A percentile compares a stretch with the other conserved stretches of the same genome.
These are phyloP conservation scores for Scolopax bukidnonensis DNA, from an alignment of 2,797 vertebrate genomes.

Conservation along the genomic window DNA sequence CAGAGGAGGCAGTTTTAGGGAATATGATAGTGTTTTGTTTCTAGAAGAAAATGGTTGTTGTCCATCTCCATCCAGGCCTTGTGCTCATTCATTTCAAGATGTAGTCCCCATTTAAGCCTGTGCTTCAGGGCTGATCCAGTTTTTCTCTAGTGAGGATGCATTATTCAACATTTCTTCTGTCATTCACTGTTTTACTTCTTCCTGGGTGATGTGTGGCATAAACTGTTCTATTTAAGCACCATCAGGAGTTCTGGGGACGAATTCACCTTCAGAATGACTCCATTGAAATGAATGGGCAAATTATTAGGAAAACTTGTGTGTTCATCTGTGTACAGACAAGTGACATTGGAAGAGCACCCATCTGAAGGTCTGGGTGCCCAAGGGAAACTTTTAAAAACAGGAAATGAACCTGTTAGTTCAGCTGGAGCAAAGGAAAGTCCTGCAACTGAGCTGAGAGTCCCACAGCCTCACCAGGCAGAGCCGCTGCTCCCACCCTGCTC, in stretches of 20 bases:
- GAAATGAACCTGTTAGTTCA: background rate
- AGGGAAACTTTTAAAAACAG: background rate
- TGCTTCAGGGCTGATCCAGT: background rate
- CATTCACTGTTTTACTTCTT: background rate
- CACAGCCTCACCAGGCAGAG: background rate
- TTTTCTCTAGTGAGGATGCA: background rate
- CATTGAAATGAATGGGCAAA: background rate
- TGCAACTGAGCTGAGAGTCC: background rate
- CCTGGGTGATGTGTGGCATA: background rate
- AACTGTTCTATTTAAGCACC: background rate
- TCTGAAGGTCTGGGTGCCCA: background rate
- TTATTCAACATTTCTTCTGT: background rate
- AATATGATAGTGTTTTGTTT: background rate
- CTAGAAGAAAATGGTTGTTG: background rate
- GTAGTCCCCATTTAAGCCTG: background rate
- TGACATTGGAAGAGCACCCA: background rate
- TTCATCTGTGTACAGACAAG: background rate
- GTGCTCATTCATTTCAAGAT: rapidly evolving
- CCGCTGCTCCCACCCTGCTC: background rate
- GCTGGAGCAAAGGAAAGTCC: background rate
- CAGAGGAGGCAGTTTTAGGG: background rate
- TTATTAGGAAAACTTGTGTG: background rate
- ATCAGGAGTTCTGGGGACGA: background rate
- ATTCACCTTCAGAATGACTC: background rate
- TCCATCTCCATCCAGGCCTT: background rate